A percentile compares a stretch with the other conserved stretches of the same genome.
These are phyloP conservation scores for Cherax quadricarinatus DNA, from an alignment of 1,140 invertebrate species.

Conservation along the genomic window DNA sequence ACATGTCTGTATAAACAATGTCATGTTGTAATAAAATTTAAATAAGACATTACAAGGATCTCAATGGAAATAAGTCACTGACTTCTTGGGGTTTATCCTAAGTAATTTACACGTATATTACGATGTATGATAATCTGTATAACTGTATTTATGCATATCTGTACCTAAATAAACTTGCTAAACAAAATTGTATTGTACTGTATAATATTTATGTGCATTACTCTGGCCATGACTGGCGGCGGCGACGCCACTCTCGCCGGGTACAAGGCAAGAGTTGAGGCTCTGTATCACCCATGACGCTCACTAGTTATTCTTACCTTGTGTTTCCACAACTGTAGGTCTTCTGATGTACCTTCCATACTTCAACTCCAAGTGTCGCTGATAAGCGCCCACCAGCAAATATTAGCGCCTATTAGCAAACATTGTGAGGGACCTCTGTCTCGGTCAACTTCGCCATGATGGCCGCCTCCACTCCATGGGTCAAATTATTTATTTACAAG, in stretches of 20 bases:
- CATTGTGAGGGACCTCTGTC: neutral
- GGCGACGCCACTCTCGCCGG: slow-evolving; percentile 15
- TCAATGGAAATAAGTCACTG: neutral
- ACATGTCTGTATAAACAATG: no score
- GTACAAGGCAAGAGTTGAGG: slow-evolving; percentile 16
- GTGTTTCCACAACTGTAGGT: neutral
- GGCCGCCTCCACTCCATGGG: neutral
- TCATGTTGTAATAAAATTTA: no score
- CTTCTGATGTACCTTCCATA: slow-evolving; percentile 1
- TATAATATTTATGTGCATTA: neutral
- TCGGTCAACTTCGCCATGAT: slow-evolving; percentile 41
- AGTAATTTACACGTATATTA: no score
- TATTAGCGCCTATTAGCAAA: neutral
- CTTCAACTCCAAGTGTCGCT: neutral
- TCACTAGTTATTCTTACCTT: neutral
- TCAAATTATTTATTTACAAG: neutral
- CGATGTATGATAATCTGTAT: no score
- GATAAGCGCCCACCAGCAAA: neutral
- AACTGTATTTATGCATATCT: neutral
- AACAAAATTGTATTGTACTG: neutral
- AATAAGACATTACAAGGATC: neutral
- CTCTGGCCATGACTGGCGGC: neutral
- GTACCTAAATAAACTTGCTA: neutral
- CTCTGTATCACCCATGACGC: neutral
- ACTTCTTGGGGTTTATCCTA: neutral